Conservation (phyloP, 2,888 invertebrate genomes). For the Tineola bisselliella region DNA sequence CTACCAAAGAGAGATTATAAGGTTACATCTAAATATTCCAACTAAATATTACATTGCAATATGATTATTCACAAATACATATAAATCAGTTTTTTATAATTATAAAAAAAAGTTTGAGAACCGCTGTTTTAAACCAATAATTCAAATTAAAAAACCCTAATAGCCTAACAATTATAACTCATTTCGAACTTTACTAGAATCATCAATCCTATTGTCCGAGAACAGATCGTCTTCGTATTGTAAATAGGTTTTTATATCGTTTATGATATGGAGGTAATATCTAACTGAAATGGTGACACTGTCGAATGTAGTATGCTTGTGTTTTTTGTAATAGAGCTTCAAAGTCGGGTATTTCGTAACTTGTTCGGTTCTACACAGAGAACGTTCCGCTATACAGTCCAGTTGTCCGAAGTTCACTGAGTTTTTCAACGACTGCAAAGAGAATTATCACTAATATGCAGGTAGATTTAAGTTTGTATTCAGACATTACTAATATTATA, state of each 20-base stretch:
- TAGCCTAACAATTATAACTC: too few species aligned
- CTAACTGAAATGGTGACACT: constrained; percentile 32
- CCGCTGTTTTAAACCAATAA: too few species aligned
- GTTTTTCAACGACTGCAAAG: constrained; percentile 40
- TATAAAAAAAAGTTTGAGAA: too few species aligned
- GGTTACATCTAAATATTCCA: too few species aligned
- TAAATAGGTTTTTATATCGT: constrained; percentile 35
- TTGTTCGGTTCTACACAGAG: constrained; percentile 49
- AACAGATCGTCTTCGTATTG: constrained; percentile 28
- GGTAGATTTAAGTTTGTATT: too few species aligned
- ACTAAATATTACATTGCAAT: too few species aligned
- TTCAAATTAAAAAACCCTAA: too few species aligned
- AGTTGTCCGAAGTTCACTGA: constrained; percentile 50
- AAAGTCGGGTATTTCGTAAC: constrained; percentile 49
- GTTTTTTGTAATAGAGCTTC: constrained; percentile 29
- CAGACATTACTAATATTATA: too few species aligned
- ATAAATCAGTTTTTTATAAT: too few species aligned
- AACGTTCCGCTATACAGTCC: constrained; percentile 48
- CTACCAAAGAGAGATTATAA: too few species aligned
- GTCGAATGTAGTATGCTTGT: constrained; percentile 29
- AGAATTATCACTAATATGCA: neutral
- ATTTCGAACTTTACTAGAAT: too few species aligned
- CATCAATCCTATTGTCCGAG: constrained; percentile 26
- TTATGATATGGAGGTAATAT: constrained; percentile 29
- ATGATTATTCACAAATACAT: too few species aligned